Conservation (phyloP, 2,888 invertebrate species). For the Euzophera pinguis region DNA sequence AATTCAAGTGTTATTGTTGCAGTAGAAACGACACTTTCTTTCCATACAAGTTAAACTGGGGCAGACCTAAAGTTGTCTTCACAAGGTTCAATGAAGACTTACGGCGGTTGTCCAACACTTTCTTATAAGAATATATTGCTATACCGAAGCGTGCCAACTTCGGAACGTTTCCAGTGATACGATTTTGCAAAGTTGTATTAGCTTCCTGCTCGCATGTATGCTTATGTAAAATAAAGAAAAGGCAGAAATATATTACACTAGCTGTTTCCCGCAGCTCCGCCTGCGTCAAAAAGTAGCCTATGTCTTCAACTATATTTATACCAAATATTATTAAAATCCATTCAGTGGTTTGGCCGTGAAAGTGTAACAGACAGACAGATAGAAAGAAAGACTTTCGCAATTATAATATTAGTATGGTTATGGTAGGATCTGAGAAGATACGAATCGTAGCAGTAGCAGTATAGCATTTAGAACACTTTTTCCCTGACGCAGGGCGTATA, state of each 20-base stretch:
- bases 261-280: no score
- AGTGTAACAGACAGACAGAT: no score
- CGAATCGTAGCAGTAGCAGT: no score
- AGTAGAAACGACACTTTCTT: neutral
- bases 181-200: slow-evolving; percentile 40
- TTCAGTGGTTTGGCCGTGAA: no score
- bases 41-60: neutral
- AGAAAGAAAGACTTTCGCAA: no score
- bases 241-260: neutral
- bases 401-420: no score
- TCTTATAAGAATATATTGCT: slow-evolving; percentile 68
- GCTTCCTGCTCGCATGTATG: slow-evolving; percentile 14
- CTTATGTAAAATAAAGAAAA: neutral
- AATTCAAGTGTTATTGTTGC: neutral
- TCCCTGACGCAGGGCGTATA: no score
- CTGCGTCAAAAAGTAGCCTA: no score
- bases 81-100: slow-evolving; percentile 54
- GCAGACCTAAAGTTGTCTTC: slow-evolving; percentile 16
- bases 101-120: slow-evolving; percentile 54
- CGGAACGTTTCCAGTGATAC: slow-evolving; percentile 42
- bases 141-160: slow-evolving; percentile 35
- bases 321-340: no score
- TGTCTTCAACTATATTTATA: no score
- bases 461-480: no score
- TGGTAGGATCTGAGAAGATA: no score